Base-by-base conservation (phyloP, 2,797 vertebrate species). In the Botia almorhae region DNA sequence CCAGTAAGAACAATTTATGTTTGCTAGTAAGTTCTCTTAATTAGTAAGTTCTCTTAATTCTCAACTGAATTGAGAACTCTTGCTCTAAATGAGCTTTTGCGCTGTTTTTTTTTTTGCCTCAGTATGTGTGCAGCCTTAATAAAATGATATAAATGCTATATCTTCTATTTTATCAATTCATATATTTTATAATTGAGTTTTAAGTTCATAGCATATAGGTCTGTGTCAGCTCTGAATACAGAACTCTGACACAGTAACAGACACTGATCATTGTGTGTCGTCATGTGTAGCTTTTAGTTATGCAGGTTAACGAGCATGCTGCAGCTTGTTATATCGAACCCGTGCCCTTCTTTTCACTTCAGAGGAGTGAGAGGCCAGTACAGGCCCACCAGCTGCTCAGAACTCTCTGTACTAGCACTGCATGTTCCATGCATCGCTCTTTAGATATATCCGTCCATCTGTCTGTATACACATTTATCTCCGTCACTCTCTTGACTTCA, bases 241-340 rank as follows among this genome's bases (percentile, higher is more conserved):
- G n/a, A n/a, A n/a, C n/a, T n/a, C n/a, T n/a, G n/a, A n/a, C n/a
- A n/a, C n/a, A 70, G 17, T 69, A 65, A 65, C 56, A 72, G 29
- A 39, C 60, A 55, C 10, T 64, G 11, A 65, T 23, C 12, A 6
- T 46, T 67, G 39, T 8, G 26, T 58, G 4, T n/a, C n/a, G n/a
- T n/a, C n/a, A n/a, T n/a, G n/a, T 51, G 58, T 65, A 64, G 76
- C 85, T 90, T 90, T 89, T 87, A 85, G 81, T 64, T 70, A 74
- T 87, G 75, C 72, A 21, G 79, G 85, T 55, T 85, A 86, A 87
- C 87, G 86, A 48, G 48, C 81, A 26, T 80, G 75, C 56, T 6
- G 68, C 58, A 43, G 74, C 81, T 78, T 79, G 74, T 83, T 84
- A 50, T 83, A 86, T 77, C 85, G 85, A 89, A 75, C 81, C 39